Conservation (phyloP, 2,113 vertebrate genomes). For the Chaenogobius annularis region DNA sequence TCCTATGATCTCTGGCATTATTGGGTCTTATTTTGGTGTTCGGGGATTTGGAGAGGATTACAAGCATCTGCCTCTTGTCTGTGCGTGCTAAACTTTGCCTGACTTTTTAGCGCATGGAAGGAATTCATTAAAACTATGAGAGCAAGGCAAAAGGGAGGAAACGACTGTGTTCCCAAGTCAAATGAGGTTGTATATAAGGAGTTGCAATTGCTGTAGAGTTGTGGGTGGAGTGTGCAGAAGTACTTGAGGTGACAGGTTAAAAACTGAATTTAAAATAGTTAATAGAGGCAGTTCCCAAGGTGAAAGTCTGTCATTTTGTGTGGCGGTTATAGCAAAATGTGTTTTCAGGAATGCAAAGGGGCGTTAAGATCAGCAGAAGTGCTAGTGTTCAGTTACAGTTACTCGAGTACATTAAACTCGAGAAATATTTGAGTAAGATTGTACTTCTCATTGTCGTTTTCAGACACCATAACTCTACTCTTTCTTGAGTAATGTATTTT, state of each 20-base stretch:
- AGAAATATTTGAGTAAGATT: too few relatives aligned
- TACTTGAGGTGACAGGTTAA: slow-evolving; percentile 2
- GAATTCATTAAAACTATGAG: slow-evolving; percentile 20
- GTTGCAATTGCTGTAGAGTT: neutral
- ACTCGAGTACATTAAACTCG: too few relatives aligned
- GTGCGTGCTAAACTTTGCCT: neutral
- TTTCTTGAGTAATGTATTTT: too few relatives aligned
- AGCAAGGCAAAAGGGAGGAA: neutral
- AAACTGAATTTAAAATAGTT: slow-evolving; percentile 1
- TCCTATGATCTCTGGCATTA: slow-evolving; percentile 32
- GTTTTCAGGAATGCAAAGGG: neutral
- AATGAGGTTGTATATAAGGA: neutral
- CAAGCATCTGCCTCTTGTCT: slow-evolving; percentile 26
- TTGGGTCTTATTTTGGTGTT: slow-evolving; percentile 36
- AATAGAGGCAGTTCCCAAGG: neutral
- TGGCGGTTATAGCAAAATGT: neutral
- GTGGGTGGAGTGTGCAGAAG: neutral
- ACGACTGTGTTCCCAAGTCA: neutral
- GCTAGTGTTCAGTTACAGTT: too few relatives aligned
- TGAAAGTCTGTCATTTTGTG: neutral
- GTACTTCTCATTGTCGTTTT: too few relatives aligned
- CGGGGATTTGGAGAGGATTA: slow-evolving; percentile 41
- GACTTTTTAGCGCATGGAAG: neutral
- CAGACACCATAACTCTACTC: too few relatives aligned
- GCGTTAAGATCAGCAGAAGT: neutral